Evolutionary conservation across 2,113 vertebrate genomes (phyloP).

Genomic region (Cathartes aura): DNA sequence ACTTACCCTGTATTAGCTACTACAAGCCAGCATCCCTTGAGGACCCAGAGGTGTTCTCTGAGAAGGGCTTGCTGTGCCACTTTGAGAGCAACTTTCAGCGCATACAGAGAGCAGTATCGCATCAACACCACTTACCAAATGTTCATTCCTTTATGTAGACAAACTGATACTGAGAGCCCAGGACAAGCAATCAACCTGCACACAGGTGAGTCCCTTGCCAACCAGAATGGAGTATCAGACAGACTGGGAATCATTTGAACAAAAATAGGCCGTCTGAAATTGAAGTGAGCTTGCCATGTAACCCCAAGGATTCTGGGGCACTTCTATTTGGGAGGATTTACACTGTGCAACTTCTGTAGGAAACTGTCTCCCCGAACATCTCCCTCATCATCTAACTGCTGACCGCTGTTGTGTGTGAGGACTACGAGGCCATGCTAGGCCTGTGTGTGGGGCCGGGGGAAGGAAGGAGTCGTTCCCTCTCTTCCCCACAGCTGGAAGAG

Average conservation of each 20-base stretch:
- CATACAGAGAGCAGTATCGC: accelerated
- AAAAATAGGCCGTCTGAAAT: neutral
- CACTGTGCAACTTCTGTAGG: neutral
- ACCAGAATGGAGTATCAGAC: neutral
- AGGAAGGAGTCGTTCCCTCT: neutral
- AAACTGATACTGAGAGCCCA: neutral
- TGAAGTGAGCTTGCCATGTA: neutral
- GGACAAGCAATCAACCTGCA: neutral
- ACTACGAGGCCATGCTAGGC: neutral
- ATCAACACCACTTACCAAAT: neutral
- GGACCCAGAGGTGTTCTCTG: neutral
- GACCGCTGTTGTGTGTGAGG: accelerated
- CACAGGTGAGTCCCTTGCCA: neutral
- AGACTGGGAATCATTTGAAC: neutral
- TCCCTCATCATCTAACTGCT: neutral
- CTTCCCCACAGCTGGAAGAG: neutral
- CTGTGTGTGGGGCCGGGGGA: too few relatives aligned
- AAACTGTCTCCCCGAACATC: neutral
- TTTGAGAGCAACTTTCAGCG: neutral
- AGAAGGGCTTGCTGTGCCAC: neutral
- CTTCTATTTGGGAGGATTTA: neutral
- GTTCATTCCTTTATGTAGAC: neutral
- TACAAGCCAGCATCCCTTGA: neutral
- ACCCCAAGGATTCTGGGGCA: neutral
- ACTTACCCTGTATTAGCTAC: neutral